phyloP scores from a whole-genome alignment of 1,140 invertebrate genomes.

The Pseudomyrmex sp. region DNA sequence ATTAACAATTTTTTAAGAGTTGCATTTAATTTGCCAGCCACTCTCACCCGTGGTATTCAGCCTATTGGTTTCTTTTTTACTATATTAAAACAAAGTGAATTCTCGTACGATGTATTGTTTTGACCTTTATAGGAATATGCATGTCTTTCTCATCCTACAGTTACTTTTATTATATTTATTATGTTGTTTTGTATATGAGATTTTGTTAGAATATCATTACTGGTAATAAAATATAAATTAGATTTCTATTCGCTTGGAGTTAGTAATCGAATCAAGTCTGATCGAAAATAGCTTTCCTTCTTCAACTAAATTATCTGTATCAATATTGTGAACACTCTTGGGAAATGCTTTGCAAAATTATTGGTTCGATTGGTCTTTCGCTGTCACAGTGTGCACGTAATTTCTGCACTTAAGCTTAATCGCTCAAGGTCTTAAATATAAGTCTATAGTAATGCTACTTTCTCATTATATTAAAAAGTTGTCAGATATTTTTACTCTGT shows the following conservation, averaged over 20 bases:
- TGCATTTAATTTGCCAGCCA: no score
- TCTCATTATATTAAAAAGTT: constrained; percentile 5
- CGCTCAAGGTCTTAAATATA: neutral
- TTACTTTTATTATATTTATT: neutral
- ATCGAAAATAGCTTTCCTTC: constrained; percentile 27
- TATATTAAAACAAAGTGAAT: no score
- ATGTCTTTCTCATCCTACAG: neutral
- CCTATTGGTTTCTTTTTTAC: no score
- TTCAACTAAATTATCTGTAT: constrained; percentile 43
- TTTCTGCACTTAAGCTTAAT: constrained; percentile 41
- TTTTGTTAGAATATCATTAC: constrained; percentile 7
- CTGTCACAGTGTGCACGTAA: neutral
- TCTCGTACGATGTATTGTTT: no score
- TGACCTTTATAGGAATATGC: no score
- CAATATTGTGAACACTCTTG: neutral
- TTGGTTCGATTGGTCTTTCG: constrained; percentile 14
- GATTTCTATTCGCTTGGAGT: constrained; percentile 11
- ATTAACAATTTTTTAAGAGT: no score
- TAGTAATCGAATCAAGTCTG: constrained; percentile 22
- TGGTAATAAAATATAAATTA: constrained; percentile 26
- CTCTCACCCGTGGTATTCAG: no score
- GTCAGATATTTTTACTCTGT: constrained; percentile 14
- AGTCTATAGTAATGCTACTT: constrained; percentile 2
- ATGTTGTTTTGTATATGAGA: neutral
- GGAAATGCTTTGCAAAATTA: constrained; percentile 25